Evolutionary conservation across 2,797 vertebrate species (phyloP).

Genomic region (Forpus xanthops): DNA sequence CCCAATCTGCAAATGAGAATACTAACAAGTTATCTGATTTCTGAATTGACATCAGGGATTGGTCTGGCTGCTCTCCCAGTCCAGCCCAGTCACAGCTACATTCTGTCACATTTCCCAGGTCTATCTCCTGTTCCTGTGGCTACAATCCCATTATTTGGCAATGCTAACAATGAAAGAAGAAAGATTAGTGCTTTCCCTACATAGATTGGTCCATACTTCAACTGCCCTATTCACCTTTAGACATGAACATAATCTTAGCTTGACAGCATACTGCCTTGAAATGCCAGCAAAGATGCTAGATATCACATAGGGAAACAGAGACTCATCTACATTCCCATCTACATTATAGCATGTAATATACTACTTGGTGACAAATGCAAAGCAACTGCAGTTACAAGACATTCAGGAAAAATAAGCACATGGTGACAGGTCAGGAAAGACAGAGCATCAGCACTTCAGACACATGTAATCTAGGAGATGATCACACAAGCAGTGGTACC

Average conservation of each 20-base stretch:
- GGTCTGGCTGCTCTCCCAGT: background rate
- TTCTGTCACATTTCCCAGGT: background rate
- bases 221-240: background rate
- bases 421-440: background rate
- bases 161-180: background rate
- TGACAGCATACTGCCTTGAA: background rate
- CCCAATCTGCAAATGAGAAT: slow-evolving; percentile 84
- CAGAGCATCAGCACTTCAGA: background rate
- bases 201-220: background rate
- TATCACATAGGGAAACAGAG: background rate
- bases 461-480: background rate
- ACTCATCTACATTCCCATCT: background rate
- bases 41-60: background rate
- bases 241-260: background rate
- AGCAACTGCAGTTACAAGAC: background rate
- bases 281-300: background rate
- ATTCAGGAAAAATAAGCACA: background rate
- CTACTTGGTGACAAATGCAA: background rate
- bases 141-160: background rate
- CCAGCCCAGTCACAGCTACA: background rate
- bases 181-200: background rate
- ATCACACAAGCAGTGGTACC: background rate
- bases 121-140: background rate
- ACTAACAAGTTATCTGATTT: background rate
- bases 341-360: background rate